Base-by-base conservation (phyloP, 2,888 invertebrate genomes). In the Resseliella maxima region DNA sequence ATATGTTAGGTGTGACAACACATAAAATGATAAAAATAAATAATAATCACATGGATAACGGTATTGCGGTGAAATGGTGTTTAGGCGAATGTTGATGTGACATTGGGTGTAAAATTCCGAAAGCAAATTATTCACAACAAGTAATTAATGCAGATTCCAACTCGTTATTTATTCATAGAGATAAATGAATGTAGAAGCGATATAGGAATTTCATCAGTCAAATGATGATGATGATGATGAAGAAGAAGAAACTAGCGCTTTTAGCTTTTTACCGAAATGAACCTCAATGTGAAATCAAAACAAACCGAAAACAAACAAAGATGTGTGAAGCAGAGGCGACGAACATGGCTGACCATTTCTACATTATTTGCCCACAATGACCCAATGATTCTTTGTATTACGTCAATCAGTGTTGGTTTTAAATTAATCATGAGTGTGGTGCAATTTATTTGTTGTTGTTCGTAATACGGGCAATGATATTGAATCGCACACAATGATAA, bases 201-300 rank as follows among this genome's bases (percentile, higher is more conserved):
- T n/a, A n/a, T n/a, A n/a, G n/a, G n/a, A n/a, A n/a, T 72, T 72
- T 72, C 72, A 72, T 72, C 72, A 72, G 72, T 31, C 72, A 72
- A 31, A 72, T 24, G 2, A 8, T 27, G 5, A 24, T 8, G 15
- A 27, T 18, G 21, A 50, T 10, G n/a, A n/a, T 12, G 10, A 50
- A 21, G 41, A 12, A 41, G 41, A 41, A 12, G 41, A 41, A 41
- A 41, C 6, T 12, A 41, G 41, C n/a, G n/a, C n/a, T n/a, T n/a
- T n/a, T n/a, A n/a, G n/a, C n/a, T n/a, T n/a, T n/a, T n/a, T n/a
- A n/a, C n/a, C n/a, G n/a, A n/a, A n/a, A n/a, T n/a, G n/a, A n/a
- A n/a, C n/a, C n/a, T n/a, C n/a, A n/a, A n/a, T n/a, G n/a, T n/a
- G n/a, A n/a, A n/a, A n/a, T n/a, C n/a, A n/a, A n/a, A n/a, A n/a